phyloP scores from a whole-genome alignment of 1,140 invertebrate species.

The Saxidomus purpurata region DNA sequence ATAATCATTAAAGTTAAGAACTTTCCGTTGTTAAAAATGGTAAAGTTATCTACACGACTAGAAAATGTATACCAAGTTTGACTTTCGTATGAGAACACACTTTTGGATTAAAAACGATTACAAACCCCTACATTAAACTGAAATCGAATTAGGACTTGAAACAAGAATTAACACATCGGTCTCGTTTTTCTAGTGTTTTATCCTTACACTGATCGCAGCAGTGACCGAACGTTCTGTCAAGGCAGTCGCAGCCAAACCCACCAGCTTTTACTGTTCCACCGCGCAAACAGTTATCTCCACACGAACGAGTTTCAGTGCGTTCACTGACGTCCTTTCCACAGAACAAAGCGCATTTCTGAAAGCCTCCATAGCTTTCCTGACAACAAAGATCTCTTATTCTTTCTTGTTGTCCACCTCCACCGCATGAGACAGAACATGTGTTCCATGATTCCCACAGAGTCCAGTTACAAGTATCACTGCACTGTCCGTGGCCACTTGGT shows the following conservation, averaged over 20 bases:
- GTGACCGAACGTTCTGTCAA: conserved; percentile 1
- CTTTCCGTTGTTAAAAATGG: not conserved
- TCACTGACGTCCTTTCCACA: not conserved
- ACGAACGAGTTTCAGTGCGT: not conserved
- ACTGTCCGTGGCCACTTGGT: too few species aligned
- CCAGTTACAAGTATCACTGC: not conserved
- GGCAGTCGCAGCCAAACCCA: not conserved
- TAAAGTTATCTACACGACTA: too few species aligned
- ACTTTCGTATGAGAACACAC: too few species aligned
- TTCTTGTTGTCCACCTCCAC: not conserved
- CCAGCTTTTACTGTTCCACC: not conserved
- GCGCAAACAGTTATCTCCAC: not conserved
- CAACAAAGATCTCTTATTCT: not conserved
- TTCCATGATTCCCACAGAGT: not conserved
- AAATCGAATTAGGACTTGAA: too few species aligned
- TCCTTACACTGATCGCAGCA: too few species aligned
- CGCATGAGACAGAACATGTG: not conserved
- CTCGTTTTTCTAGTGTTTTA: too few species aligned
- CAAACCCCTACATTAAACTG: too few species aligned
- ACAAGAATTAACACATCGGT: too few species aligned
- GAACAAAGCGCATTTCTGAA: not conserved
- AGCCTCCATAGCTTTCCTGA: not conserved
- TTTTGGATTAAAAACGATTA: too few species aligned
- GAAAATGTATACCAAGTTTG: not conserved
- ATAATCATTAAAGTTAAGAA: not conserved